These are phyloP conservation scores for Nothoprocta pentlandii DNA, from an alignment of 2,113 vertebrate species.

Conservation along the genomic window DNA sequence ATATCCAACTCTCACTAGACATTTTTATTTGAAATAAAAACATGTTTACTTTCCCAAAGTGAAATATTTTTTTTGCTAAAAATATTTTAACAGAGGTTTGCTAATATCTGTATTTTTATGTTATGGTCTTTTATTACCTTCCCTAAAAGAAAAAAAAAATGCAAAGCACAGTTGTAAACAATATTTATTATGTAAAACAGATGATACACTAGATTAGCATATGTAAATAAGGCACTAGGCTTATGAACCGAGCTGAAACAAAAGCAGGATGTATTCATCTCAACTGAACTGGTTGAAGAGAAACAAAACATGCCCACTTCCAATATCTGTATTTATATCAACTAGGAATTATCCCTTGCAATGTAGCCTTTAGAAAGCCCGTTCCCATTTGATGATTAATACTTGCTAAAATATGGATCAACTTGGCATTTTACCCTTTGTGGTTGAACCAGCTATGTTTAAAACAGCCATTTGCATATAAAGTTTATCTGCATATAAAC, in stretches of 20 bases:
- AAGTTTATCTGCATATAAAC: neutral
- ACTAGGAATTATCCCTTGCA: neutral
- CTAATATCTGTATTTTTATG: neutral
- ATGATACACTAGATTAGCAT: neutral
- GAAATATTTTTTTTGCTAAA: neutral
- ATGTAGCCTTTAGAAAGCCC: neutral
- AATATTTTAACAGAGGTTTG: neutral
- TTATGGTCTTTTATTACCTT: neutral
- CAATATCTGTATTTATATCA: neutral
- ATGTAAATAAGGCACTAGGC: neutral
- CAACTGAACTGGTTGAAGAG: neutral
- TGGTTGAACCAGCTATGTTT: neutral
- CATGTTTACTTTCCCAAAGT: neutral
- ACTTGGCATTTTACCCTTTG: neutral
- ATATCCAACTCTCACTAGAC: neutral
- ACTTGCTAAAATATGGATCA: neutral
- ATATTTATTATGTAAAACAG: conserved; percentile 2
- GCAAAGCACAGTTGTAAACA: neutral
- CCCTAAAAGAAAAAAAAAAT: neutral
- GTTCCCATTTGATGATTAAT: neutral
- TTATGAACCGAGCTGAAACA: neutral
- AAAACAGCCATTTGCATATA: neutral
- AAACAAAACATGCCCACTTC: neutral
- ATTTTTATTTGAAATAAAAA: neutral
- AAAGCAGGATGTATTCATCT: neutral